Base-by-base conservation (phyloP, 2,888 invertebrate genomes). In the Adelognathus sp. region DNA sequence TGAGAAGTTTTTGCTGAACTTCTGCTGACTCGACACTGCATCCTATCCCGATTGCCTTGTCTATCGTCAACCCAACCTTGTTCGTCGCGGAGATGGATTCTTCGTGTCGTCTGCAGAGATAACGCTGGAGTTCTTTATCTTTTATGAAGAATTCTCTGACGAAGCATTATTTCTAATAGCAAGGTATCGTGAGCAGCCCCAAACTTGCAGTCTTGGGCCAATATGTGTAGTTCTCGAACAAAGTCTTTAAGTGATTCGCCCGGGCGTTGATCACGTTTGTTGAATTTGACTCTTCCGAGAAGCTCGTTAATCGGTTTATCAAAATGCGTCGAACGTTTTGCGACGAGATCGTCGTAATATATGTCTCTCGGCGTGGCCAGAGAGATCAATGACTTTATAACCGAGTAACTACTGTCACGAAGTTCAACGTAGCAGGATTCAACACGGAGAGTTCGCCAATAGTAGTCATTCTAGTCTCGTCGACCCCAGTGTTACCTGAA, bases 151-250 rank as follows among this genome's bases (percentile, higher is more conserved):
- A 71, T 60, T 61, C 61, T 6, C 24, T 71, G 60, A 31, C 71
- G 71, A 14, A 71, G 39, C 71, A 44, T 61, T 33, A 71, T 71
- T 18, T 71, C 11, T 36, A 71, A 16, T 14, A 60, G 61, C 33
- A 71, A 58, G 21, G 21, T 60, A 21, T 14, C 36, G 9, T 27
- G 21, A 16, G 46, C 41, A 4, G 44, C 60, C 9, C 29, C 31
- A 29, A 71, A 71, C 41, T 71, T 61, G 27, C 71, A 71, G 21
- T 61, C 29, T 71, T 31, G 14, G 9, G 61, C 71, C 27, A 71
- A 24, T 11, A 44, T 60, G 31, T 44, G 18, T 29, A 61, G 14
- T 9, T 71, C 60, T 14, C 39, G 44, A 33, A 71, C 46, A 21
- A 71, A 61, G 24, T 71, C 71, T 44, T 71, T 64, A 5, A 60